phyloP scores from a whole-genome alignment of 2,113 vertebrate species.

The Poicephalus gulielmi region DNA sequence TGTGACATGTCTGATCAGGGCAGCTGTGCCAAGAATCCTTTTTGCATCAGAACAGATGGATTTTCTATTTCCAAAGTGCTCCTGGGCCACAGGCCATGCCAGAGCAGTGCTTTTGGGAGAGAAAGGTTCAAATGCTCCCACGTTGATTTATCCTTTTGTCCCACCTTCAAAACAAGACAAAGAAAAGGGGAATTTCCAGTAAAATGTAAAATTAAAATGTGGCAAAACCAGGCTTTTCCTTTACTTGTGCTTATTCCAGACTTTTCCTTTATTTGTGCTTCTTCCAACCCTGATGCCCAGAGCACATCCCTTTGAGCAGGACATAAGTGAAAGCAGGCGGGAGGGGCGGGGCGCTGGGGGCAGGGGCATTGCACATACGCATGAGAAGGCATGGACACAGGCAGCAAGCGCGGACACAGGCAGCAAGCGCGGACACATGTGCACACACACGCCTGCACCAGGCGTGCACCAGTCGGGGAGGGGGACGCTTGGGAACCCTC shows the following conservation, averaged over 20 bases:
- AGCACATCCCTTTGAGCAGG: accelerated
- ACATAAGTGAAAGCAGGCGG: accelerated
- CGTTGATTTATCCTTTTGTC: neutral
- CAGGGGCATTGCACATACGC: accelerated
- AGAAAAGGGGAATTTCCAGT: neutral
- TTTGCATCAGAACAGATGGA: neutral
- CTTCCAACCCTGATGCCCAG: neutral
- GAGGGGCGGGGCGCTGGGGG: no score
- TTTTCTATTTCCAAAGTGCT: neutral
- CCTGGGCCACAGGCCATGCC: accelerated
- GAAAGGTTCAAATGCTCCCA: neutral
- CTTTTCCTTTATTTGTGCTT: neutral
- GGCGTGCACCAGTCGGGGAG: accelerated
- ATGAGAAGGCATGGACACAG: accelerated
- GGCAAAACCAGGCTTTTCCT: neutral
- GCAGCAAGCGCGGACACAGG: neutral
- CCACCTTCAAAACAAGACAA: neutral
- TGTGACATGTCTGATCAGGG: accelerated
- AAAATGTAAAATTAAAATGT: neutral
- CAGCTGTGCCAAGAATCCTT: accelerated
- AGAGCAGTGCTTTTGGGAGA: accelerated
- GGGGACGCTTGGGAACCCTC: neutral
- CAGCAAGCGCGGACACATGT: neutral
- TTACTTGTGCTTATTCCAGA: neutral
- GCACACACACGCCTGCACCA: accelerated